Evolutionary conservation across 2,888 invertebrate genomes (phyloP).

Genomic region (Norana najaformis): DNA sequence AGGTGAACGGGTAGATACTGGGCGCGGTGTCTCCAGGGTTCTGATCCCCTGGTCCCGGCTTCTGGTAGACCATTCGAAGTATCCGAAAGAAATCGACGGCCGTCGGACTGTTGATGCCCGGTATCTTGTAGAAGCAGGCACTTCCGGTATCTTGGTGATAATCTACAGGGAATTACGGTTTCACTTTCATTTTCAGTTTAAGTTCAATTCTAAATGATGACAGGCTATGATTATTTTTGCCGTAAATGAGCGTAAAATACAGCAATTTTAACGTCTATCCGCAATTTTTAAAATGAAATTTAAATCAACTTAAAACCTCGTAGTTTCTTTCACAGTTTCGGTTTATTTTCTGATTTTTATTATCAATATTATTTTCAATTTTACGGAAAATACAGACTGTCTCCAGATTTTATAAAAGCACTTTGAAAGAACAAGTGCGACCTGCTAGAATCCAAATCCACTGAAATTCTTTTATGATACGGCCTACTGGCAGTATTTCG

Average conservation of each 20-base stretch:
- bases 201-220: neutral
- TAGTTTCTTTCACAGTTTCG: too few relatives aligned
- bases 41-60: constrained; percentile 27
- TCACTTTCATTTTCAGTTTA: neutral
- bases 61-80: constrained; percentile 37
- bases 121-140: constrained; percentile 40
- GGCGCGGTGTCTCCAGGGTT: neutral
- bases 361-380: neutral
- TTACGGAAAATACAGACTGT: neutral
- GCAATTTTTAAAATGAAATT: neutral
- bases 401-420: neutral
- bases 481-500: too few relatives aligned
- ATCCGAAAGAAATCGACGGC: constrained; percentile 42
- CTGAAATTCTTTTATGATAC: neutral
- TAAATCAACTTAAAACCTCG: neutral
- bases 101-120: constrained; percentile 38
- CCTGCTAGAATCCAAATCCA: neutral
- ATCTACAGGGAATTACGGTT: neutral
- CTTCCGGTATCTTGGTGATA: constrained; percentile 41
- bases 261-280: neutral
- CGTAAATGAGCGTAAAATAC: neutral
- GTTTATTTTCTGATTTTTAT: neutral
- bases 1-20: constrained; percentile 42
- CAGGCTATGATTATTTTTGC: neutral
- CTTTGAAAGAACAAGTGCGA: neutral